Evolutionary conservation across 2,888 invertebrate genomes (phyloP).

Genomic region (Thecocarcelia acutangulata): DNA sequence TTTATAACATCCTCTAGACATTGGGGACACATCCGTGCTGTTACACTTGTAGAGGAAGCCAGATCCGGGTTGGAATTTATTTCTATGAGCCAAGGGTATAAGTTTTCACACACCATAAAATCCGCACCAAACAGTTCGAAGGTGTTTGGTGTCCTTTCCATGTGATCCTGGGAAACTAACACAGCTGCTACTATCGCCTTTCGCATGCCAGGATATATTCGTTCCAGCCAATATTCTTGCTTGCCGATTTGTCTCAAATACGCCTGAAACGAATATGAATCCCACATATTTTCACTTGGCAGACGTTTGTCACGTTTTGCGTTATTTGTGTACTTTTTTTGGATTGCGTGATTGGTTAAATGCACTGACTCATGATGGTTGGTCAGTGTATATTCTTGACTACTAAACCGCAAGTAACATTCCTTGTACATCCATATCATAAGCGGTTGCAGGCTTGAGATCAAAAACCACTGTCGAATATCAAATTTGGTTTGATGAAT

Average conservation of each 20-base stretch:
- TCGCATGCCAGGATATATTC: conserved; percentile 93
- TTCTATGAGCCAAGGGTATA: conserved; percentile 95
- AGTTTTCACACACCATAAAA: conserved; percentile 94
- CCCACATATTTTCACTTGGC: conserved; percentile 98
- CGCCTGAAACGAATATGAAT: conserved; percentile 89
- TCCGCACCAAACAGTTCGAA: conserved; percentile 98
- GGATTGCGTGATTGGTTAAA: conserved; percentile 95
- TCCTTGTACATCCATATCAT: conserved; percentile 97
- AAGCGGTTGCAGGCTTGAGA: conserved; percentile 94
- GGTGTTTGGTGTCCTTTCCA: conserved; percentile 90
- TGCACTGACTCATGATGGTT: conserved; percentile 96
- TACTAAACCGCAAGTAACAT: conserved; percentile 95
- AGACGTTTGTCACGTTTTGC: conserved; percentile 87
- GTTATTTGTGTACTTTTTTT: conserved; percentile 89
- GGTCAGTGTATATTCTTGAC: conserved; percentile 91
- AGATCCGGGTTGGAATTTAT: conserved; percentile 97
- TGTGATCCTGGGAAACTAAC: conserved; percentile 92
- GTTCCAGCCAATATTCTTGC: conserved; percentile 89
- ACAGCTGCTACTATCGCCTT: conserved; percentile 89
- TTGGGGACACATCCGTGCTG: conserved; percentile 91
- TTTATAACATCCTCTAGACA: conserved; percentile 95
- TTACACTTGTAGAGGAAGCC: conserved; percentile 94
- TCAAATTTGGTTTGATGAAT: conserved; percentile 96
- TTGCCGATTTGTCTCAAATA: conserved; percentile 85
- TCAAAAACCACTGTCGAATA: conserved; percentile 96